Evolutionary conservation across 2,797 vertebrate species (phyloP), one percentile per base, ranked within the genome.

Genomic region (Pogoniulus pusillus): DNA sequence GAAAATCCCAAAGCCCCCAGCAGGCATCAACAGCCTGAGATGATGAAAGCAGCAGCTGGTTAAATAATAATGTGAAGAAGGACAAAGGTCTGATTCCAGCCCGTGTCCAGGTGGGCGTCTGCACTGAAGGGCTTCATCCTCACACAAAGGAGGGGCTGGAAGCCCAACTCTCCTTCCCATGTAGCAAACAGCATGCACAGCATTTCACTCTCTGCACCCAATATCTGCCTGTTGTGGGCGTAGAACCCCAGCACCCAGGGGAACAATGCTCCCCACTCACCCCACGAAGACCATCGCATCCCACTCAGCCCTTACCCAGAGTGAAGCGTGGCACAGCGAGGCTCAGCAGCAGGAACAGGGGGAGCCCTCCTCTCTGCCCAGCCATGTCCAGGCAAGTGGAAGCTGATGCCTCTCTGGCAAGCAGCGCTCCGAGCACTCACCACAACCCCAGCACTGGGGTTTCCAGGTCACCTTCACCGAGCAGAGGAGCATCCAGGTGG

Each of bases 281-380:
- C 64, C 70, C 11, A 2, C 4, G 11, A 53, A 83, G 32, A 88
- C 24, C 59, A n/a, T 24, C 1, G 0, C n/a, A 4, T 26, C 73
- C 80, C 66, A 0, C 30, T 84, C 43, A 54, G 64, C 75, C 85
- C 95, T 96, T 96, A 96, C 95, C 95, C 84, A 87, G 75, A 15
- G 12, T 5, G 7, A 94, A 68, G 75, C 60, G 64, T 8, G 18
- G 49, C 90, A 86, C 53, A 3, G 85, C 7, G 35, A 93, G 51
- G 83, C 59, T 86, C 92, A 95, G 80, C 80, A 92, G 91, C 84
- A 92, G 85, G 69, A 51, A 34, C 62, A 83, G 66, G 57, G 57
- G 7, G n/a, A 91, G 53, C 27, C 30, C 39, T 24, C 18, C 60
- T 73, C 84, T 93, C 60, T 76, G 64, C 82, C 68, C 45, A 0